These are phyloP conservation scores for Halcyon senegalensis DNA, from an alignment of 2,113 vertebrate species.

Conservation along the genomic window DNA sequence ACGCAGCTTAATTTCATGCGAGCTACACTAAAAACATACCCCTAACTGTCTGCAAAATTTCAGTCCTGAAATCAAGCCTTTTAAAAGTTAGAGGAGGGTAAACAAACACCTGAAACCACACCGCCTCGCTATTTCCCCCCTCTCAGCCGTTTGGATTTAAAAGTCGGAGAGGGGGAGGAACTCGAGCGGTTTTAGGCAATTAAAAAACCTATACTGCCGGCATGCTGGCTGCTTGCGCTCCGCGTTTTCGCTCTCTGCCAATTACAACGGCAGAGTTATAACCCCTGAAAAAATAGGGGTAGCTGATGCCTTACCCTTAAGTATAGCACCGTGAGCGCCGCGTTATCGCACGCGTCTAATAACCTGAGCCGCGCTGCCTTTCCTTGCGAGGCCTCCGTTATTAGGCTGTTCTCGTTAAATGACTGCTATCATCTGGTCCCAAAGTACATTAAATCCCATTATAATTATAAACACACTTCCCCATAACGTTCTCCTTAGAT, in stretches of 20 bases:
- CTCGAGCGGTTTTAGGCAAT: background rate
- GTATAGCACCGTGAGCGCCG: background rate
- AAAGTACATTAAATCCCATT: conserved; percentile 81
- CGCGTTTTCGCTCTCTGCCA: background rate
- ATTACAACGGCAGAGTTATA: background rate
- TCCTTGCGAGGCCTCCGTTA: conserved; percentile 56
- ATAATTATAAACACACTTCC: conserved; percentile 82
- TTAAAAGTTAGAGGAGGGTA: conserved; percentile 41
- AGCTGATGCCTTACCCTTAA: conserved; percentile 23
- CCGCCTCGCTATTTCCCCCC: background rate
- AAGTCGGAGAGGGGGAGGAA: background rate
- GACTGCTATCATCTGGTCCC: conserved; percentile 78
- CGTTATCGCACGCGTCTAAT: background rate
- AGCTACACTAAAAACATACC: conserved; percentile 44
- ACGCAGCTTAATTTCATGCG: conserved; percentile 54
- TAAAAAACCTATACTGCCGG: background rate
- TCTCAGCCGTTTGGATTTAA: background rate
- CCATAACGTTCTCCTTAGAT: conserved; percentile 73
- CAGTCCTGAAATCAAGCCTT: conserved; percentile 60
- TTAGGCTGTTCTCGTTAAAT: conserved; percentile 73
- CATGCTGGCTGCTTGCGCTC: background rate
- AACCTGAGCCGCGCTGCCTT: conserved; percentile 24
- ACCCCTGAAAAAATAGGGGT: conserved; percentile 42
- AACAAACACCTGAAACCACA: conserved; percentile 44
- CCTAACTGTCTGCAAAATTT: conserved; percentile 44